phyloP scores from a whole-genome alignment of 1,140 invertebrate genomes.

The Lucilia cuprina region DNA sequence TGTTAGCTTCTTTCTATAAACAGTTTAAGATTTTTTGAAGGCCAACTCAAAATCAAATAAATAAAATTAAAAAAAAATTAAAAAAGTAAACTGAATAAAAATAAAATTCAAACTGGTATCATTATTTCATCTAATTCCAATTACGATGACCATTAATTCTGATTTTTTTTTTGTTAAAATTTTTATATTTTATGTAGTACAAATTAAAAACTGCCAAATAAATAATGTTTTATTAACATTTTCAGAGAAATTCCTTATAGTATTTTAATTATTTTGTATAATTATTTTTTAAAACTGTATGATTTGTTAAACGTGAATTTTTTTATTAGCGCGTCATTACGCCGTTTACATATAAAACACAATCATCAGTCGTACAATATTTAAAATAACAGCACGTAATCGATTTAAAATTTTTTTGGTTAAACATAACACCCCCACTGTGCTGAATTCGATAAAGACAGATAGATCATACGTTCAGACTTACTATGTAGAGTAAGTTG shows the following conservation, averaged over 20 bases:
- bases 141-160: slow-evolving; percentile 5
- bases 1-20: background rate
- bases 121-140: slow-evolving; percentile 10
- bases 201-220: no score
- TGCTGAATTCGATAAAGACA: background rate
- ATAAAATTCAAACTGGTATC: background rate
- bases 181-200: background rate
- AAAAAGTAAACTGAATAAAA: background rate
- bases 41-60: background rate
- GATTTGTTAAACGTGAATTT: slow-evolving; percentile 5
- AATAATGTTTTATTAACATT: background rate
- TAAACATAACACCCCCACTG: background rate
- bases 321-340: background rate
- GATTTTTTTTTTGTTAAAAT: background rate
- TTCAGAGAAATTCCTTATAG: background rate
- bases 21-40: background rate
- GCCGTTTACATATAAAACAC: background rate
- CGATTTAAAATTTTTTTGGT: background rate
- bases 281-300: background rate
- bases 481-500: no score
- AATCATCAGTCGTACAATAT: background rate
- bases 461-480: no score
- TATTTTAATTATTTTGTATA: background rate
- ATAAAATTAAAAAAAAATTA: background rate
- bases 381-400: background rate